Percentiles rank a stretch among this genome's conserved stretches.
Conservation (phyloP, 2,888 invertebrate genomes). For the Meteorus cinctellus region DNA sequence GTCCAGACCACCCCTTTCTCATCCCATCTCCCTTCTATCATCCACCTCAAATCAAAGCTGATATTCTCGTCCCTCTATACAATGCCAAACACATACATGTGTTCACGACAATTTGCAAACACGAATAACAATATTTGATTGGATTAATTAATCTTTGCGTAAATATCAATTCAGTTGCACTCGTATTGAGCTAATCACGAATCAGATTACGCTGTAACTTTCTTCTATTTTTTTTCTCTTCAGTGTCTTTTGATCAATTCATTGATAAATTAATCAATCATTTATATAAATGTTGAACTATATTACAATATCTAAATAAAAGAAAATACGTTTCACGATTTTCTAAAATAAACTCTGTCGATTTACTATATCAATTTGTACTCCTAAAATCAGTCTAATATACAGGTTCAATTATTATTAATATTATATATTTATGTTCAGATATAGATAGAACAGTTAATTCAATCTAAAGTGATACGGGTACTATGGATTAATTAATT, state of each 20-base stretch:
- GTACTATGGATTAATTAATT: background rate
- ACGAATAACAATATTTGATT: background rate
- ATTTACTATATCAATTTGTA: background rate
- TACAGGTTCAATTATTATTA: background rate
- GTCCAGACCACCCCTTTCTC: too few species aligned
- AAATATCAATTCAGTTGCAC: background rate
- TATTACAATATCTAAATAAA: background rate
- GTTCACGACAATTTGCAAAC: background rate
- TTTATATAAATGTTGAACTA: background rate
- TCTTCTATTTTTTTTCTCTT: background rate
- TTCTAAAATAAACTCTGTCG: background rate
- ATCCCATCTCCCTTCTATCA: background rate
- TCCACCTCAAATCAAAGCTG: background rate
- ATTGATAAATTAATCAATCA: background rate
- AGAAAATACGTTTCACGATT: background rate
- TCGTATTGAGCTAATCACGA: too few species aligned
- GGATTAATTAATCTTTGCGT: constrained; percentile 4
- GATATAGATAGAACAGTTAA: background rate
- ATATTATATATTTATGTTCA: background rate
- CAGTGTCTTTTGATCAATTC: background rate
- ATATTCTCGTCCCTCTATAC: background rate
- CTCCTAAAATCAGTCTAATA: background rate
- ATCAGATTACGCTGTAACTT: background rate
- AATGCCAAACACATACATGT: background rate
- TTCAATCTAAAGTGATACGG: background rate